Base-by-base conservation (phyloP, 1,140 invertebrate species). In the Eumeta japonica region DNA sequence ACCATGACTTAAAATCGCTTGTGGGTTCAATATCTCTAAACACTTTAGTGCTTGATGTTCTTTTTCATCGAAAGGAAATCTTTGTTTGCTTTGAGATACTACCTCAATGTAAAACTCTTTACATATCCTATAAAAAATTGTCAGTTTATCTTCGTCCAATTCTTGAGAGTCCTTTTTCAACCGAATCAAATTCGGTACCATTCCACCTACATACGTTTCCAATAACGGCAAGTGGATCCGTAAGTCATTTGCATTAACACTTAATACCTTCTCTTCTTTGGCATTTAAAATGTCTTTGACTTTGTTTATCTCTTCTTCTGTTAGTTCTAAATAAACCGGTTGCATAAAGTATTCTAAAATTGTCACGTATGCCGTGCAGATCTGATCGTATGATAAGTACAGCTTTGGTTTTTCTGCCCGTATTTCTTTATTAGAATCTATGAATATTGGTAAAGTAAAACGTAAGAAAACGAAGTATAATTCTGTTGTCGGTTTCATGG, bases 391-490 rank as follows among this genome's bases (percentile, higher is more conserved):
- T 43, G 49, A 20, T 16, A 43, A 41, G 28, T 53, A 43, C n/a
- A 60, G 15, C 47, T 58, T 51, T 12, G 55, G 48, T 10, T 11
- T 46, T 39, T 57, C 52, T 12, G 52, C 43, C 46, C 58, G 58
- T 52, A 60, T 60, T 52, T 58, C 50, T 54, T 51, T 54, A 32
- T 61, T 58, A 1, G 56, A 12, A 29, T 54, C 48, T 19, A 28
- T 42, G 24, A 60, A 60, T 13, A 39, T 37, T 5, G 55, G 57
- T 29, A 56, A 50, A 9, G 36, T 46, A 55, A 47, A 60, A 32
- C 47, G 30, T 20, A 57, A 53, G 48, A 59, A 59, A 5, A 50
- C 24, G 16, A 57, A 46, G 28, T 54, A 62, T 33, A 56, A 20
- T 48, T 58, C 45, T 7, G 45, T 56, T 24, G 41, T 33, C 4